Conservation (phyloP, 1,140 invertebrate genomes). For the Sminthurides bifidus region DNA sequence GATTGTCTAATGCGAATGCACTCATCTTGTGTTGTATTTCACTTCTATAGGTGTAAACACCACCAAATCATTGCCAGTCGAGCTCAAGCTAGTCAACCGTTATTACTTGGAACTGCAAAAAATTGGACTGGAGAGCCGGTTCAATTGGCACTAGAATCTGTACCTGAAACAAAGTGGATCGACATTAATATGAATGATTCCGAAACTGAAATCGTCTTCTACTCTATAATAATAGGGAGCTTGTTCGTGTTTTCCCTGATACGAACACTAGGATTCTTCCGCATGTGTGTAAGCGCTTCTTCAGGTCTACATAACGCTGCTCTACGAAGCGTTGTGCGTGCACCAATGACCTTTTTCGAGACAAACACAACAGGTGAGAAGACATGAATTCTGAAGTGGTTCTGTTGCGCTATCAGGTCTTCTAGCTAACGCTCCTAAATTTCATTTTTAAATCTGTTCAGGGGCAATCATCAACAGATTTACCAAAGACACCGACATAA, state of each 20-base stretch:
- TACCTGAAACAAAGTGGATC: background rate
- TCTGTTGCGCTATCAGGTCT: background rate
- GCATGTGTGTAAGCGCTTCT: slow-evolving; percentile 64
- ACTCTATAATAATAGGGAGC: slow-evolving; percentile 18
- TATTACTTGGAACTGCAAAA: background rate
- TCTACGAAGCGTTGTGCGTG: slow-evolving; percentile 57
- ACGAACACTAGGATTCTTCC: slow-evolving; percentile 51
- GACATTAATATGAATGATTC: background rate
- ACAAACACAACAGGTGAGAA: slow-evolving; percentile 56
- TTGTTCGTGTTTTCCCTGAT: slow-evolving; percentile 30
- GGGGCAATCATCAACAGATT: slow-evolving; percentile 62
- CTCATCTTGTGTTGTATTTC: background rate
- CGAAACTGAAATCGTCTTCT: slow-evolving; percentile 6
- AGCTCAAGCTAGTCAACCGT: background rate
- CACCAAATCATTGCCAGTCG: background rate
- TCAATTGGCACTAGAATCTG: background rate
- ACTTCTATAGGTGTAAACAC: background rate
- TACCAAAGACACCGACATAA: slow-evolving; percentile 62
- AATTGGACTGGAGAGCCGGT: background rate
- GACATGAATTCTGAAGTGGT: slow-evolving; percentile 3
- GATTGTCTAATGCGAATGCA: no score
- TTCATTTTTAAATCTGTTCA: slow-evolving; percentile 27
- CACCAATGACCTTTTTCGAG: slow-evolving; percentile 72
- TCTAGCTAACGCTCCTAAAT: no score
- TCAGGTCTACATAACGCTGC: slow-evolving; percentile 65